Evolutionary conservation across 2,113 vertebrate genomes (phyloP).

Genomic region (Alligator sinensis): DNA sequence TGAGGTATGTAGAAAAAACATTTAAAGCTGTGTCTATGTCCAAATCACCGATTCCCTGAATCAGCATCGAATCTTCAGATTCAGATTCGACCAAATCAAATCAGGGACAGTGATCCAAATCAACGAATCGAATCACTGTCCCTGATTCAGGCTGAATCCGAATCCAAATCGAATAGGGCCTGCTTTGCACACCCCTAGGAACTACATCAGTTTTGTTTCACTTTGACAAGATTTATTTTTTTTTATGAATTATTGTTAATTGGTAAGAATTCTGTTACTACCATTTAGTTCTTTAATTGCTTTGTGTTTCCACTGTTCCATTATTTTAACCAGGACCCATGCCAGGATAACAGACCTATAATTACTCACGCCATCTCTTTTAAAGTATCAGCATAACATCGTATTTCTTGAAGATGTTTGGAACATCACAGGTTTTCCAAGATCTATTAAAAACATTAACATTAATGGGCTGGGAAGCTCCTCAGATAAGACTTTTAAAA

Average conservation of each 20-base stretch:
- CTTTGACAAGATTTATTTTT: not conserved
- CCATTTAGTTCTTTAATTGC: not conserved
- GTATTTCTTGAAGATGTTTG: not conserved
- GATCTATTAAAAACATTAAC: not conserved
- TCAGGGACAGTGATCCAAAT: too few relatives aligned
- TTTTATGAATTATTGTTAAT: not conserved
- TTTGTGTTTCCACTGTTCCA: not conserved
- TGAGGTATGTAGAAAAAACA: too few relatives aligned
- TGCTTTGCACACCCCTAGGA: too few relatives aligned
- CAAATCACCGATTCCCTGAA: too few relatives aligned
- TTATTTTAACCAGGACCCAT: not conserved
- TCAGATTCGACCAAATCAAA: too few relatives aligned
- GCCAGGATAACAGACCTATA: not conserved
- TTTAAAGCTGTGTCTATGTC: too few relatives aligned
- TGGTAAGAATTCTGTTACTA: not conserved
- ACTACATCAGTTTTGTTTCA: not conserved
- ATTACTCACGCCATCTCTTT: not conserved
- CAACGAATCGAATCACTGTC: too few relatives aligned
- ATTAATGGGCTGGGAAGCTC: not conserved
- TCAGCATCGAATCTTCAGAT: too few relatives aligned
- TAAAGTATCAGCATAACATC: not conserved
- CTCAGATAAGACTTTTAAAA: not conserved
- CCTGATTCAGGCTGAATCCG: too few relatives aligned
- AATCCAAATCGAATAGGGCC: too few relatives aligned
- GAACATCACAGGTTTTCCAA: not conserved